Evolutionary conservation across 2,888 invertebrate species (phyloP), one percentile per base, ranked within the genome.

Genomic region (Xestia ashworthii): DNA sequence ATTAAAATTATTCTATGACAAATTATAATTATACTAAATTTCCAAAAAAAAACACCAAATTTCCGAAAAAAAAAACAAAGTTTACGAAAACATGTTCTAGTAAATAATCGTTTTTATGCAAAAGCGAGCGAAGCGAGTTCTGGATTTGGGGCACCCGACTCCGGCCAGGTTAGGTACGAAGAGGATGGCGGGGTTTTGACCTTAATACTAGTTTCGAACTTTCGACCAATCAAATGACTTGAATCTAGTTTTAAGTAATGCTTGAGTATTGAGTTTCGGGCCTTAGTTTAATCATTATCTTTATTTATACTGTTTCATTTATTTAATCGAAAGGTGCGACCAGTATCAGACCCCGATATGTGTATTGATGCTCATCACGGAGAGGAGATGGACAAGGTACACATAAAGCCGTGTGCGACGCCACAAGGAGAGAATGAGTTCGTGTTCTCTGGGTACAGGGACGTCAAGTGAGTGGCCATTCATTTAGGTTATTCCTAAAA

Each of bases 361-460:
- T 99, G 99, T 90, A 95, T 98, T 0, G 99, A 99, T 93, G 97
- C 98, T 0, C 95, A 97, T 75, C 92, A 92, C 83, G 95, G 94
- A 19, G 82, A 78, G 1, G 89, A 93, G 81, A 88, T 88, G 92
- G 95, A 89, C 78, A 95, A 94, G 88, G 96, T 96, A 50, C 71
- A 77, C 25, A 85, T 96, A n/a, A 72, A 46, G 3, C 71, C 82
- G 0, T 95, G 95, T 81, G 68, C 72, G 3, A 19, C 74, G 0
- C 48, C 81, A 0, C 95, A 90, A 14, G 97, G 96, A 0, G 98
- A 98, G 88, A 98, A 98, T 91, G 94, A 97, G 70, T 98, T 98
- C 92, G 92, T 97, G 1, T 91, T 98, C 69, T 97, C 98, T 0
- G 99, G 98, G 98, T 98, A 98, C 89, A 98, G 98, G 94, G 99